Evolutionary conservation across 2,113 vertebrate genomes (phyloP).

Genomic region (Percina caprodes): DNA sequence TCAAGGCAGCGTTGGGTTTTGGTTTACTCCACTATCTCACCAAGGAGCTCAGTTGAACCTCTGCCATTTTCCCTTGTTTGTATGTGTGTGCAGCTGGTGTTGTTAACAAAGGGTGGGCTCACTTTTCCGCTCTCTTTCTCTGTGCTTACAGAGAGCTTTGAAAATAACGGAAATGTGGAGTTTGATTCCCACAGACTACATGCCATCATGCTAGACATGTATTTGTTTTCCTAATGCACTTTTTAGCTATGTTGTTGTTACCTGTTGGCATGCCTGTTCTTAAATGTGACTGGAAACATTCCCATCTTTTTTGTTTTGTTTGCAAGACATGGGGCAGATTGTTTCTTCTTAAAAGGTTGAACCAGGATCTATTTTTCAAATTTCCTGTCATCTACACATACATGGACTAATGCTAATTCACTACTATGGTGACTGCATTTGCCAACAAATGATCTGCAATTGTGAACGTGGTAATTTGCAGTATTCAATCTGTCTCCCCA

Average conservation of each 20-base stretch:
- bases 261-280: not conserved
- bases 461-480: not conserved
- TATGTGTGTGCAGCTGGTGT: conserved; percentile 68
- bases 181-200: conserved; percentile 12
- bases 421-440: not conserved
- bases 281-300: not conserved
- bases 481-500: not conserved
- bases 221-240: not conserved
- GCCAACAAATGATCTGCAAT: not conserved
- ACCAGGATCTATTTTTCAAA: not conserved
- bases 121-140: conserved; percentile 33
- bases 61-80: conserved; percentile 63
- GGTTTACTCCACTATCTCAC: conserved; percentile 49
- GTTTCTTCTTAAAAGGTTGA: not conserved
- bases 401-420: not conserved
- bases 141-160: conserved; percentile 14
- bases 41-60: conserved; percentile 24
- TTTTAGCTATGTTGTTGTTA: not conserved
- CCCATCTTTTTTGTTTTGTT: not conserved
- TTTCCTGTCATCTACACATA: not conserved
- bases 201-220: not conserved
- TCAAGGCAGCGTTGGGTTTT: conserved; percentile 23
- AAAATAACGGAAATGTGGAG: conserved; percentile 22
- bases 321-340: not conserved
- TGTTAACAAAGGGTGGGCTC: conserved; percentile 56